phyloP scores from a whole-genome alignment of 2,797 vertebrate genomes.

The Falco concolor region DNA sequence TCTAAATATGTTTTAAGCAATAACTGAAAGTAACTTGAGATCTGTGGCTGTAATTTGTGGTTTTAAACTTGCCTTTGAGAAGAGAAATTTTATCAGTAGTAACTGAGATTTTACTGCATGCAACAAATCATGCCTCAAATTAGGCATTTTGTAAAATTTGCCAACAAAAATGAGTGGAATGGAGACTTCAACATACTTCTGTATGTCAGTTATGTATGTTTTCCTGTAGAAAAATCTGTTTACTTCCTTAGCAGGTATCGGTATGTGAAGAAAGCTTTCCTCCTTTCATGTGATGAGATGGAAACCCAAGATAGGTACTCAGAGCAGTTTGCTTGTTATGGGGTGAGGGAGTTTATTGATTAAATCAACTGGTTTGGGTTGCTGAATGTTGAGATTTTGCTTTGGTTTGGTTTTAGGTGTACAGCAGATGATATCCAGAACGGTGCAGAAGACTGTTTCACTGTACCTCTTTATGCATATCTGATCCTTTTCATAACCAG shows the following conservation, averaged over 20 bases:
- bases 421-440: background rate
- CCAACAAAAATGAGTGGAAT: background rate
- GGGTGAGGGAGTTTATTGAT: background rate
- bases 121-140: background rate
- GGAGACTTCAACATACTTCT: background rate
- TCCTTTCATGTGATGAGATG: background rate
- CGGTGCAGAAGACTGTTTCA: background rate
- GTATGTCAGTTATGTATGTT: background rate
- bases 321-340: background rate
- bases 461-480: accelerated
- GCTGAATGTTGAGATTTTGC: background rate
- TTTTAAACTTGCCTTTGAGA: background rate
- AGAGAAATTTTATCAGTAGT: background rate
- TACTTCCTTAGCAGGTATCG: background rate
- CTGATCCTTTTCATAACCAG: background rate
- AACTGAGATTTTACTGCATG: background rate
- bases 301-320: background rate
- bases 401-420: background rate
- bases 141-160: background rate
- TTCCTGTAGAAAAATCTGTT: background rate
- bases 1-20: background rate
- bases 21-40: background rate
- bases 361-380: background rate
- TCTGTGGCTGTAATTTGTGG: background rate
- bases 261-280: background rate